Percentiles rank a stretch among this genome's conserved stretches.
phyloP scores from a whole-genome alignment of 1,140 invertebrate species.

The Sinella curviseta region DNA sequence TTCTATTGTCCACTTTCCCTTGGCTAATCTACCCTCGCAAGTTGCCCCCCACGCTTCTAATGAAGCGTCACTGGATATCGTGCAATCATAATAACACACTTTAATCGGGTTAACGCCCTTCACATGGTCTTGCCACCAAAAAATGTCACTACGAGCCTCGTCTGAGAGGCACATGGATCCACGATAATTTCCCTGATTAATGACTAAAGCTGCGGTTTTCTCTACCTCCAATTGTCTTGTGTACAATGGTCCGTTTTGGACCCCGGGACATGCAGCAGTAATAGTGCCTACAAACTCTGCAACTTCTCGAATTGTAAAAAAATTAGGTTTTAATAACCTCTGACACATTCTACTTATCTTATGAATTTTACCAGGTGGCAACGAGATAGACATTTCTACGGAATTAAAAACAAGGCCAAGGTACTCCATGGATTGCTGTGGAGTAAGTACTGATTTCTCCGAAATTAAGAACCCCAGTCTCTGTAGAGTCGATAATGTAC shows the following conservation, averaged over 20 bases:
- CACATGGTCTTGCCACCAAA: constrained; percentile 22
- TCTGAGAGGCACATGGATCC: neutral
- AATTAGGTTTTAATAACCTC: neutral
- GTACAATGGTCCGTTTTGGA: constrained; percentile 30
- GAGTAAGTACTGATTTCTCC: neutral
- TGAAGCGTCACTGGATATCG: constrained; percentile 30
- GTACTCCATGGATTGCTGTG: constrained; percentile 5
- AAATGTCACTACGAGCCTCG: neutral
- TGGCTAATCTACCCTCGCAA: neutral
- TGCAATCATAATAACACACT: constrained; percentile 17
- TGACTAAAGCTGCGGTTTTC: neutral
- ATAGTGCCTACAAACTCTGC: constrained; percentile 32
- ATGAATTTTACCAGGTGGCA: constrained; percentile 4
- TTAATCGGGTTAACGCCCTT: neutral
- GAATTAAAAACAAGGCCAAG: constrained; percentile 33
- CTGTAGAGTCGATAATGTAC: neutral
- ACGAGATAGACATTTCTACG: neutral
- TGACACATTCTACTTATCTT: constrained; percentile 1
- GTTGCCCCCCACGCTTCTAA: constrained; percentile 27
- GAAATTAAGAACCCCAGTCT: neutral
- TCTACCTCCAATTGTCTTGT: constrained; percentile 26
- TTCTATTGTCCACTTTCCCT: constrained; percentile 14
- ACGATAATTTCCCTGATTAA: neutral
- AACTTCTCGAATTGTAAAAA: neutral
- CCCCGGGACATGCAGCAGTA: neutral